Evolutionary conservation across 2,888 invertebrate genomes (phyloP), one percentile per base, ranked within the genome.

Genomic region (Operophtera brumata): DNA sequence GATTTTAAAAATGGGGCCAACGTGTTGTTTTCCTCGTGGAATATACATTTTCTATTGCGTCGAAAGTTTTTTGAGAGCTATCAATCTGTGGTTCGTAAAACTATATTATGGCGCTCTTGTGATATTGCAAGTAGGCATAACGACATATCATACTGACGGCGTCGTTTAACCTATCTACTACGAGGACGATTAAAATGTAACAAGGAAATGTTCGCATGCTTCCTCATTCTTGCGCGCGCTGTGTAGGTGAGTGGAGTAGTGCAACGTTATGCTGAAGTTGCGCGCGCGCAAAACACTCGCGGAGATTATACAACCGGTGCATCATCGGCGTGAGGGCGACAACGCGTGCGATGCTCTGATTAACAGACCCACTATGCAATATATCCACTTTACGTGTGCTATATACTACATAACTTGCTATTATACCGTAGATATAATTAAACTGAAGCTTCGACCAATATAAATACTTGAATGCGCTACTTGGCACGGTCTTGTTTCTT

Each of bases 321-420:
- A 75, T 73, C 73, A 70, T 49, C 63, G 59, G 55, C 42, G 51
- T 59, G 65, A 64, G 67, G 61, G 65, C 63, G 67, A 67, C 65
- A 70, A 72, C 78, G 82, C 74, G 71, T 77, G 82, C 74, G 71
- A 71, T 75, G 85, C 84, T 86, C 86, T 86, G 80, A 82, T 87
- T 86, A 75, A 79, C 74, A 71, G 69, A 65, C 67, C 65, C 64
- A 66, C 70, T 69, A 64, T 70, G 70, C 73, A 77, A 76, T 67
- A 63, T 54, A 47, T 54, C 47, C 54, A 40, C 55, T 48, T 47
- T 39, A 47, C 36, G 42, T 47, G 32, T 11, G 37, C 37, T 30
- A 37, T 43, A 44, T 41, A 42, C 40, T 40, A 48, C 35, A 28
- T 35, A 28, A 26, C 49, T 28, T 25, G 39, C 13, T 50, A 36